Percentiles rank a stretch among this genome's conserved stretches.
Conservation (phyloP, 2,888 invertebrate genomes). For the Aleiodes alternator region DNA sequence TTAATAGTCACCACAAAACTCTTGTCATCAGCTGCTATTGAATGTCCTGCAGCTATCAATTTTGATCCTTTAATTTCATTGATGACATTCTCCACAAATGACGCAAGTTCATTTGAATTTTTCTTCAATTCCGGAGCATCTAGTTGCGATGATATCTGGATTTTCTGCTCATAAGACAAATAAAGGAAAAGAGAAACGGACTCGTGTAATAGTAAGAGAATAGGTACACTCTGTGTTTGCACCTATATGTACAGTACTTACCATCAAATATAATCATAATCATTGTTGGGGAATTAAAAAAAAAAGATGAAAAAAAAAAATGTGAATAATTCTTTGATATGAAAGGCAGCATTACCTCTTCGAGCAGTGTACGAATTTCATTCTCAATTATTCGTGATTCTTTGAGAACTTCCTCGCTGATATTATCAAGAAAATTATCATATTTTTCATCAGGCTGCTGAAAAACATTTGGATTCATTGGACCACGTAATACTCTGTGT, state of each 20-base stretch:
- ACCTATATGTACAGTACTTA: slow-evolving; percentile 5
- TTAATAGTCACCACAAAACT: slow-evolving; percentile 80
- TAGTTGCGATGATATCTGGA: slow-evolving; percentile 77
- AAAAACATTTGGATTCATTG: slow-evolving; percentile 86
- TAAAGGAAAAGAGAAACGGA: slow-evolving; percentile 34
- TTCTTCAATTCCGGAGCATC: slow-evolving; percentile 82
- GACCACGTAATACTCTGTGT: slow-evolving; percentile 86
- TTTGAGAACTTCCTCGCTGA: slow-evolving; percentile 80
- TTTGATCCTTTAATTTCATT: slow-evolving; percentile 81
- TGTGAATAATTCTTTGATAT: slow-evolving; percentile 38
- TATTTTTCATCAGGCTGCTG: slow-evolving; percentile 74
- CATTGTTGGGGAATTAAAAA: slow-evolving; percentile 21
- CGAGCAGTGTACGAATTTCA: slow-evolving; percentile 82
- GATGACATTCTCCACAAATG: slow-evolving; percentile 86
- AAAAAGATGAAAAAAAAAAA: slow-evolving; percentile 45
- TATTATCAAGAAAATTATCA: slow-evolving; percentile 66
- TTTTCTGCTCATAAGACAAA: slow-evolving; percentile 67
- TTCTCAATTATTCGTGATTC: slow-evolving; percentile 80
- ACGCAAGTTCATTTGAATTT: slow-evolving; percentile 84
- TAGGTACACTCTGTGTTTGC: slow-evolving; percentile 1
- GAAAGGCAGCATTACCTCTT: slow-evolving; percentile 78
- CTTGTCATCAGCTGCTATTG: slow-evolving; percentile 79
- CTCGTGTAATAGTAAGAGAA: slow-evolving; percentile 35
- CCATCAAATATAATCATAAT: slow-evolving; percentile 4
- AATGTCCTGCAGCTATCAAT: slow-evolving; percentile 78